These are phyloP conservation scores for Drosophila auraria DNA, from an alignment of 1,140 invertebrate species.

Conservation along the genomic window DNA sequence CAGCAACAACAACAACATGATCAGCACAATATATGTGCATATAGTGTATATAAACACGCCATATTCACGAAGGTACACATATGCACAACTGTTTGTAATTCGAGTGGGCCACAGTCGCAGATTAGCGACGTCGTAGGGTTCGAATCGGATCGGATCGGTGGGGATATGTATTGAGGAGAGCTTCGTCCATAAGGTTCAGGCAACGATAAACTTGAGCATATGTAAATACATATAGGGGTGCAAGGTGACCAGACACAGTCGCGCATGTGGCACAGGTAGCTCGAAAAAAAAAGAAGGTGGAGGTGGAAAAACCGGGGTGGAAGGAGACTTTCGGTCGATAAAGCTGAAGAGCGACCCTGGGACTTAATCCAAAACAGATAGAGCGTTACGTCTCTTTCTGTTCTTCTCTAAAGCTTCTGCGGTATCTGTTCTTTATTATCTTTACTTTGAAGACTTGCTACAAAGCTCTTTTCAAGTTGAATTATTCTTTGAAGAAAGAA, in stretches of 20 bases:
- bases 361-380: slow-evolving; percentile 2
- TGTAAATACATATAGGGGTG: slow-evolving; percentile 17
- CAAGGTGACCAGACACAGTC: slow-evolving; percentile 11
- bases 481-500: neutral
- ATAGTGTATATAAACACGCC: slow-evolving; percentile 13
- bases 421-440: neutral
- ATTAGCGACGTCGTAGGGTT: slow-evolving; percentile 37
- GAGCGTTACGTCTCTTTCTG: neutral
- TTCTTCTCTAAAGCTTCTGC: neutral
- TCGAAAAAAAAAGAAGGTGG: neutral
- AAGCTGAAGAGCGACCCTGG: slow-evolving; percentile 5
- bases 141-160: slow-evolving; percentile 9
- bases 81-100: slow-evolving; percentile 38
- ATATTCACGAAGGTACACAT: slow-evolving; percentile 10
- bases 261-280: slow-evolving; percentile 31
- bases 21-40: neutral
- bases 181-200: slow-evolving; percentile 6
- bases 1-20: neutral
- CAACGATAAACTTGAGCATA: slow-evolving; percentile 21
- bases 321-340: slow-evolving; percentile 4
- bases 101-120: slow-evolving; percentile 29
- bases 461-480: neutral
- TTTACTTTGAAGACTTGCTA: neutral
- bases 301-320: neutral
- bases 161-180: neutral